Percentiles rank a stretch among this genome's conserved stretches.
Evolutionary conservation across 1,140 invertebrate genomes (phyloP).

Genomic region (Halyomorpha halys): DNA sequence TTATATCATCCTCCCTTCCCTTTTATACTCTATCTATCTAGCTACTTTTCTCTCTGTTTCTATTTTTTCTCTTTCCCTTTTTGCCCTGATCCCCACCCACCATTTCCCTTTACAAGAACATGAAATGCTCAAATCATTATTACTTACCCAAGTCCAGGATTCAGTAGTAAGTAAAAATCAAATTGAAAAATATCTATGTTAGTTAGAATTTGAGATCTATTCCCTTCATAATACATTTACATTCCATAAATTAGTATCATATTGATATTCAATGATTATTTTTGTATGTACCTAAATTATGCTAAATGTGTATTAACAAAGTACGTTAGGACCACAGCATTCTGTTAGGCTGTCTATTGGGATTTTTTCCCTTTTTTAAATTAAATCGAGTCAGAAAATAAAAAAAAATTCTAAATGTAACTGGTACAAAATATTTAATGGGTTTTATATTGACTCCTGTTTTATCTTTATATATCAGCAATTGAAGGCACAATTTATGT

Average conservation of each 20-base stretch:
- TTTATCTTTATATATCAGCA: constrained; percentile 16
- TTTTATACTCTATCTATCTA: neutral
- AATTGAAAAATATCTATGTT: constrained; percentile 10
- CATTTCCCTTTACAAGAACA: neutral
- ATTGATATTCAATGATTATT: constrained; percentile 18
- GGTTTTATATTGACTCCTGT: constrained; percentile 3
- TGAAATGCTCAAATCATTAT: constrained; percentile 21
- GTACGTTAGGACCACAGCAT: constrained; percentile 16
- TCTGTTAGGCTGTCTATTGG: constrained; percentile 5
- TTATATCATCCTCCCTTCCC: too few species aligned
- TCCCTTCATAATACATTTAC: constrained; percentile 11
- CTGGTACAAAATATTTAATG: constrained; percentile 9
- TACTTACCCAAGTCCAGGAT: constrained; percentile 3
- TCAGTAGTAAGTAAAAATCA: constrained; percentile 6
- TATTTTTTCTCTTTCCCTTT: constrained; percentile 3
- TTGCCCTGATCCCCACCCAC: neutral
- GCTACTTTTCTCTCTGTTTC: constrained; percentile 3
- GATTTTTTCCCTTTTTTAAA: constrained; percentile 2
- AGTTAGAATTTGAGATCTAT: constrained; percentile 9
- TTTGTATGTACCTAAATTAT: constrained; percentile 18
- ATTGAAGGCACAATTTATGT: constrained; percentile 19
- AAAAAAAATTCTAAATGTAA: constrained; percentile 17
- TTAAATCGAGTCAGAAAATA: neutral
- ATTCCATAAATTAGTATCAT: constrained; percentile 16
- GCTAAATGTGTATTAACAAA: constrained; percentile 16